A percentile compares a stretch with the other conserved stretches of the same genome.
These are phyloP conservation scores for Mimumesa dahlbomi DNA, from an alignment of 2,888 invertebrate species.

Conservation along the genomic window DNA sequence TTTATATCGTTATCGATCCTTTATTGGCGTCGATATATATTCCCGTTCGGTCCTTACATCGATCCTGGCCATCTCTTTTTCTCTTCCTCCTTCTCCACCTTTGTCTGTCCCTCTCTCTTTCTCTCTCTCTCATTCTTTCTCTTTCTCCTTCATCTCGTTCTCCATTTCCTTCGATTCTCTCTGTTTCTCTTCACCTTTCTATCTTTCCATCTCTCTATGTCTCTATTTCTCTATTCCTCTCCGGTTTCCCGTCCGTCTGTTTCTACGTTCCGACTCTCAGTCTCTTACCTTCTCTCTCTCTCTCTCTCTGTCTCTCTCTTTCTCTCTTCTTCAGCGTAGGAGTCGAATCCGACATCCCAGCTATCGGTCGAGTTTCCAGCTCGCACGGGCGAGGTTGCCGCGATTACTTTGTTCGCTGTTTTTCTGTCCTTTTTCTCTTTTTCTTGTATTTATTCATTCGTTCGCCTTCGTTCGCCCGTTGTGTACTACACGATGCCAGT, in stretches of 20 bases:
- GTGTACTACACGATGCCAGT: constrained; percentile 32
- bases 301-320: not conserved
- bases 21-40: constrained; percentile 78
- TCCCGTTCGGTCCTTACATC: constrained; percentile 60
- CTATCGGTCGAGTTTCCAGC: constrained; percentile 35
- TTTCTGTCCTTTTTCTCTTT: not conserved
- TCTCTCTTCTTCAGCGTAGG: constrained; percentile 42
- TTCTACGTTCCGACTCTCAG: constrained; percentile 8
- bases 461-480: not conserved
- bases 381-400: not conserved
- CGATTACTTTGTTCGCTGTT: constrained; percentile 5
- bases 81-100: not conserved
- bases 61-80: constrained; percentile 42
- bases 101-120: too few species aligned
- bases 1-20: constrained; percentile 79
- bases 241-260: constrained; percentile 43
- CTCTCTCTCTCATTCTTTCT: constrained; percentile 9
- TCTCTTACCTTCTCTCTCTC: not conserved
- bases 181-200: too few species aligned
- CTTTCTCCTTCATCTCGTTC: not conserved
- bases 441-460: too few species aligned
- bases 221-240: not conserved
- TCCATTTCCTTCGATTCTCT: constrained; percentile 14
- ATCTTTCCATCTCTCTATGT: not conserved
- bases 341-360: constrained; percentile 35